Conservation (phyloP, 2,888 invertebrate genomes). For the Eubasilissa splendida region DNA sequence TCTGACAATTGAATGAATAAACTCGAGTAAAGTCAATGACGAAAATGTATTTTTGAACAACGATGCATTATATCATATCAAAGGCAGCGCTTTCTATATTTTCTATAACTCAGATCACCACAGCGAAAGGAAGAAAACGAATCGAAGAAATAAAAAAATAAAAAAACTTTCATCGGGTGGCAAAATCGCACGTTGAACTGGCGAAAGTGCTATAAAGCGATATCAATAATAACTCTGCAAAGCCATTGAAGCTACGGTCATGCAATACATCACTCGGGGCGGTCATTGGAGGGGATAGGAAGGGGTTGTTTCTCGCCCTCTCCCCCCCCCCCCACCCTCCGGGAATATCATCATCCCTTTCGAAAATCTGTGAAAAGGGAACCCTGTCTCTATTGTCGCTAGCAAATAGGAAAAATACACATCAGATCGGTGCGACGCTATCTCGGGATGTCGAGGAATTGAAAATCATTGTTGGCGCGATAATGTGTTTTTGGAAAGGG, state of each 20-base stretch:
- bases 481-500: slow-evolving; percentile 24
- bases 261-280: slow-evolving; percentile 45
- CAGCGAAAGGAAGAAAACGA: not conserved
- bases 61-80: too few species aligned
- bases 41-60: too few species aligned
- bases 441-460: slow-evolving; percentile 27
- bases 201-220: slow-evolving; percentile 48
- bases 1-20: too few species aligned
- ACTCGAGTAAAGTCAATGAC: too few species aligned
- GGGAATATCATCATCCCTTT: slow-evolving; percentile 39
- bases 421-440: slow-evolving; percentile 26
- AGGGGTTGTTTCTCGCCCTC: slow-evolving; percentile 27
- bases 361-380: slow-evolving; percentile 22
- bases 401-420: slow-evolving; percentile 30
- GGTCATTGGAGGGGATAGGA: slow-evolving; percentile 39
- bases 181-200: slow-evolving; percentile 25
- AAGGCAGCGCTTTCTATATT: too few species aligned
- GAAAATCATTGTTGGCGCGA: slow-evolving; percentile 26
- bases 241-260: slow-evolving; percentile 44
- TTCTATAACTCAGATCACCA: not conserved
- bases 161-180: slow-evolving; percentile 8
- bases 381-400: slow-evolving; percentile 33
- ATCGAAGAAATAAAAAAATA: not conserved
- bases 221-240: slow-evolving; percentile 52
- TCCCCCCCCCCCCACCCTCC: slow-evolving; percentile 15